Percentiles rank a stretch among this genome's conserved stretches.
These are phyloP conservation scores for Lordiphosa clarofinis DNA, from an alignment of 1,140 invertebrate species.

Conservation along the genomic window DNA sequence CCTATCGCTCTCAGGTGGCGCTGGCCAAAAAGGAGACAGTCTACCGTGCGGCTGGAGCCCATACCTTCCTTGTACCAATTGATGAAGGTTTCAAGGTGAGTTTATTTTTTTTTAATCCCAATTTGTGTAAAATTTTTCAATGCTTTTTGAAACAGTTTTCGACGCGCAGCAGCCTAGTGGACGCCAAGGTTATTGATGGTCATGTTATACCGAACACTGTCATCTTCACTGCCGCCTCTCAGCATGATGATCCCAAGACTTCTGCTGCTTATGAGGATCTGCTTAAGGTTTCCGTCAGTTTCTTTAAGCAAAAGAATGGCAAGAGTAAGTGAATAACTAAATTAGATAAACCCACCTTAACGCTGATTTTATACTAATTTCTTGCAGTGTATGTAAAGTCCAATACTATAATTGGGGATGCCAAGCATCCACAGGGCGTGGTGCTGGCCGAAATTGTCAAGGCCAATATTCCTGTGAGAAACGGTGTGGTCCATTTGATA, in stretches of 20 bases:
- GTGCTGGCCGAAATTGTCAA: slow-evolving; percentile 92
- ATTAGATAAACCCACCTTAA: too few relatives aligned
- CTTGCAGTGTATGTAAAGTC: slow-evolving; percentile 91
- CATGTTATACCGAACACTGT: slow-evolving; percentile 93
- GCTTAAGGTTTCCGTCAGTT: slow-evolving; percentile 89
- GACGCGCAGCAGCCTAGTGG: slow-evolving; percentile 82
- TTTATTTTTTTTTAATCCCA: not conserved
- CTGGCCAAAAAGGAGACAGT: slow-evolving; percentile 86
- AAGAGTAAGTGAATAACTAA: slow-evolving; percentile 81
- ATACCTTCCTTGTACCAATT: slow-evolving; percentile 94
- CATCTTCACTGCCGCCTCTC: slow-evolving; percentile 90
- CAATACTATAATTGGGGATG: slow-evolving; percentile 89
- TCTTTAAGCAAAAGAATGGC: slow-evolving; percentile 84
- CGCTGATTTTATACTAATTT: slow-evolving; percentile 6
- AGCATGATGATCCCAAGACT: slow-evolving; percentile 85
- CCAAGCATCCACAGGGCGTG: slow-evolving; percentile 87
- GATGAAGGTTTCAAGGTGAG: slow-evolving; percentile 91
- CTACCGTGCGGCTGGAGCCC: slow-evolving; percentile 87
- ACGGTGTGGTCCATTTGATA: slow-evolving; percentile 95
- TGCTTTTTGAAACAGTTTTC: slow-evolving; percentile 80
- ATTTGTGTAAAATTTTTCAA: not conserved
- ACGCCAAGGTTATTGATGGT: slow-evolving; percentile 91
- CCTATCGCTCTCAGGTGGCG: slow-evolving; percentile 87
- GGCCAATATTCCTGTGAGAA: slow-evolving; percentile 95
- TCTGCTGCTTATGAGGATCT: slow-evolving; percentile 91